Base-by-base conservation (phyloP, 1,140 invertebrate genomes). In the Pantala flavescens region DNA sequence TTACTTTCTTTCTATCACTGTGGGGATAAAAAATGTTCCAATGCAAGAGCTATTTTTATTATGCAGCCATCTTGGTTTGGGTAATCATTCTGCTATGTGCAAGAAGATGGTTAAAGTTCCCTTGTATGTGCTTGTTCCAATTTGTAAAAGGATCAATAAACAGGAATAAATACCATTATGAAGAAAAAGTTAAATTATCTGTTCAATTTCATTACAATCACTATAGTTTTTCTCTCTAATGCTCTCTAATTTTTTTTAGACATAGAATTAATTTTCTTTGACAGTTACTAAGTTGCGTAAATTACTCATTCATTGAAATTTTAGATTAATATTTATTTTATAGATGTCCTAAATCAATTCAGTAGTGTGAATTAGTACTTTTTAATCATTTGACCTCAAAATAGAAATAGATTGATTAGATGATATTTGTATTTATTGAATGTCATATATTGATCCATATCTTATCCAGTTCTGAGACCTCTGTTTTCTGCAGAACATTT, bases 231-330 rank as follows among this genome's bases (percentile, higher is more conserved):
- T 77, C 43, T 19, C 72, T 78, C 78, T 74, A 73, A 28, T 77
- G 74, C 77, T 71, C 73, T 78, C 75, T 79, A 77, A 83, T 80
- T 82, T 81, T 81, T 82, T 80, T 82, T 80, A 78, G 77, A 76
- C 77, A 74, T 76, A 43, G 76, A 75, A 74, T 75, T 80, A 71
- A 76, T 77, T 78, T 77, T 71, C 77, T 79, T 74, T 77, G 76
- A 75, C 79, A 79, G 73, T 78, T 77, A 75, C 75, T 77, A 79
- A 75, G 79, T 75, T 76, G 77, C 72, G 78, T 72, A 36, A 36
- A 36, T 36, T 36, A n/a, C n/a, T n/a, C n/a, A n/a, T n/a, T n/a
- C n/a, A n/a, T n/a, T n/a, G n/a, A n/a, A n/a, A n/a, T n/a, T n/a
- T n/a, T n/a, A n/a, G n/a, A n/a, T n/a, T n/a, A n/a, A n/a, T n/a